Conservation (phyloP, 1,140 invertebrate genomes). For the Leptinotarsa texana region DNA sequence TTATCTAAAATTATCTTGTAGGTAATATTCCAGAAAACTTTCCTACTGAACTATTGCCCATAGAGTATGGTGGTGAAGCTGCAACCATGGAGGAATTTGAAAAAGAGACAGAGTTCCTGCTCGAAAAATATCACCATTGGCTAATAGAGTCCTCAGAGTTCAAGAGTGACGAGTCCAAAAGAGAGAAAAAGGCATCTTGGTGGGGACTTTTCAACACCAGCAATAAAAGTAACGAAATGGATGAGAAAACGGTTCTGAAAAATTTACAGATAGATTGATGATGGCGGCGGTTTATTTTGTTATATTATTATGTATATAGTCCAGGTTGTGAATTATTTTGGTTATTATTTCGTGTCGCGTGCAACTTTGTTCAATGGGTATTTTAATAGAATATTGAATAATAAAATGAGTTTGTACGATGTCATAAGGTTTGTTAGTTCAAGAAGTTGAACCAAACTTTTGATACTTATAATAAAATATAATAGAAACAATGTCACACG, state of each 20-base stretch:
- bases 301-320: no score
- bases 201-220: constrained; percentile 46
- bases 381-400: no score
- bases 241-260: constrained; percentile 46
- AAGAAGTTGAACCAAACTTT: no score
- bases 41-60: constrained; percentile 47
- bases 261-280: constrained; percentile 38
- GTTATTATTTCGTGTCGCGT: no score
- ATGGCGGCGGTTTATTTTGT: background rate
- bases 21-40: constrained; percentile 46
- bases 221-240: constrained; percentile 36
- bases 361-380: no score
- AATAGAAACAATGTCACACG: no score
- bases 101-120: constrained; percentile 37
- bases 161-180: constrained; percentile 49
- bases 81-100: constrained; percentile 47
- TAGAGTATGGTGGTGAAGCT: constrained; percentile 52
- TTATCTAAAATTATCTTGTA: constrained; percentile 20
- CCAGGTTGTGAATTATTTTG: no score
- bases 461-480: no score
- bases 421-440: no score
- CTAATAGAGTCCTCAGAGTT: constrained; percentile 47
- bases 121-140: constrained; percentile 51
- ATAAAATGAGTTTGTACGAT: no score
- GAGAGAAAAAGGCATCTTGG: constrained; percentile 49